Evolutionary conservation across 1,140 invertebrate genomes (phyloP), one percentile per base, ranked within the genome.

Genomic region (Epicauta chinensis): DNA sequence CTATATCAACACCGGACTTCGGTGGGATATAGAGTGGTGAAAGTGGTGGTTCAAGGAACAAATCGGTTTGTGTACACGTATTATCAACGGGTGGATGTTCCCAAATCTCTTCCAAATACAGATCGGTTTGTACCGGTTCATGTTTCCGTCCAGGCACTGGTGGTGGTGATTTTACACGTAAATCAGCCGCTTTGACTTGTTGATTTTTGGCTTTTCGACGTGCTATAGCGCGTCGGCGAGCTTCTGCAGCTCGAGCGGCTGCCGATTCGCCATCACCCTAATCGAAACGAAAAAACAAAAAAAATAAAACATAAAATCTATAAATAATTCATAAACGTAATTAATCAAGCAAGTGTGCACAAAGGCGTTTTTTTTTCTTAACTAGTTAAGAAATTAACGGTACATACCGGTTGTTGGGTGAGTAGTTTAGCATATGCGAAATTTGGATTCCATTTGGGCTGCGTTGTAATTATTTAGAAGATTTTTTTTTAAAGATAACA

Each of bases 51-150:
- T 94, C 89, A 15, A 87, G 67, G 69, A 89, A 89, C 50, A 89
- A 77, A 72, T 94, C 91, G 2, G 92, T 94, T 70, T 95, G 91
- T 17, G 86, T 86, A 52, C 82, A 83, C 12, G 81, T 79, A 60
- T 89, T 83, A 32, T 77, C 73, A 65, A 89, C 86, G 36, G 78
- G 77, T 23, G 84, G 84, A 61, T 82, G 81, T 47, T 84, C 81
- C 57, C 77, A 80, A 16, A 89, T 60, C 78, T 84, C 90, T 69
- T 94, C 90, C 15, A 95, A 77, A 68, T 87, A 93, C 50, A 81
- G 70, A 49, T 95, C 91, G 0, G 91, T 95, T 75, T 95, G 91
- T 14, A 93, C 80, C 40, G 82, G 81, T 58, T 88, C 86, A 70
- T 93, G 87, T 50, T 82, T 81, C 50, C 90, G 77, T 11, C 90